Evolutionary conservation across 2,113 vertebrate genomes (phyloP), one percentile per base, ranked within the genome.

Genomic region (Ophiodon elongatus): DNA sequence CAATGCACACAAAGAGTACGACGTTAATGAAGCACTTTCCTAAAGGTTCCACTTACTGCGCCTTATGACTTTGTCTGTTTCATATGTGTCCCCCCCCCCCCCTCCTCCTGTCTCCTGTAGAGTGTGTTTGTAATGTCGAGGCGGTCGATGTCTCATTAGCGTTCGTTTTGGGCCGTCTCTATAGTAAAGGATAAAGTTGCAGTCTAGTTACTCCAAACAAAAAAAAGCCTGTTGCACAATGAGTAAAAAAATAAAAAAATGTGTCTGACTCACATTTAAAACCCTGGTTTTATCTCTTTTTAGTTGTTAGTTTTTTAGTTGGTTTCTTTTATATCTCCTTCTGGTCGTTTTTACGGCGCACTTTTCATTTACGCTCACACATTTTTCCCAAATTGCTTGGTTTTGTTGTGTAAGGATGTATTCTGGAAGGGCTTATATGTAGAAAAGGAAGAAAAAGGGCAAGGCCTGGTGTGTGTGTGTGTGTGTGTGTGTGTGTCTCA

Each of bases 151-250:
- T 39, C 19, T 23, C 60, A 27, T 50, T n/a, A 70, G 47, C 39
- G 50, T 69, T 76, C 37, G 65, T 76, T 65, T 72, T 64, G 54
- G 29, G 41, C 57, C 47, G 31, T 17, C 68, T 81, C 69, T 47
- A 0, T 27, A 50, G 37, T 41, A 52, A 77, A 47, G n/a, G 41
- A 62, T 73, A 13, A 68, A 35, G 73, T 64, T 72, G 2, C 33
- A 27, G 29, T 85, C 23, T n/a, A 35, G 76, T 56, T 54, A 21
- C 6, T 64, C n/a, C 35, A 14, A 62, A 45, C 60, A 56, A n/a
- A 45, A 45, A 45, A 13, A 45, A 15, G 35, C 23, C 6, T 41
- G 35, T 29, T 33, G 14, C 47, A 27, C n/a, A n/a, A n/a, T n/a
- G n/a, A n/a, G n/a, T n/a, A n/a, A n/a, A n/a, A n/a, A n/a, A n/a